Conservation (phyloP, 1,140 invertebrate species). For the Drosophila ohnishii region DNA sequence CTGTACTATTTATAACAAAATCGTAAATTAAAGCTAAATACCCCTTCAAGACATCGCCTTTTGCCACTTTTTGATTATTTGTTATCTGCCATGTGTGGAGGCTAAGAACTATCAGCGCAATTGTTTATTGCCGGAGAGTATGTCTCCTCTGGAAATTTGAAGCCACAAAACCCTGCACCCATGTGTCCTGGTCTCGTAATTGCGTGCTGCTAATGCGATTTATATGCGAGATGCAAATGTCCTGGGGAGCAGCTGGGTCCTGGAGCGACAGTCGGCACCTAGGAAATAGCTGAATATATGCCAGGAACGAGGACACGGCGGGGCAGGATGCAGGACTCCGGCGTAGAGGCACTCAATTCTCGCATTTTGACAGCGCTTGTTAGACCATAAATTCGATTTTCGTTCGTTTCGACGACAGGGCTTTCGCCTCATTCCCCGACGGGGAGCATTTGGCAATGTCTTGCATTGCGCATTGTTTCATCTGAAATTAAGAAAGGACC, state of each 20-base stretch:
- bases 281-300: conserved; percentile 2
- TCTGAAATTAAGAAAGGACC: conserved; percentile 71
- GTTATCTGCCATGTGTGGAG: conserved; percentile 48
- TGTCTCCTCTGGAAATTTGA: neutral
- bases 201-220: conserved; percentile 75
- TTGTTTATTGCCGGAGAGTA: conserved; percentile 18
- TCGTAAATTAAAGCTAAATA: conserved; percentile 42
- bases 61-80: conserved; percentile 35
- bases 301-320: neutral
- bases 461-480: conserved; percentile 65
- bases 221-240: conserved; percentile 78
- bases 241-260: conserved; percentile 40
- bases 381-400: conserved; percentile 78
- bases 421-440: conserved; percentile 1
- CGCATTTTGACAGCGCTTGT: conserved; percentile 75
- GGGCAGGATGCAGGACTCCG: conserved; percentile 7
- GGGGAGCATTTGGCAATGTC: conserved; percentile 32
- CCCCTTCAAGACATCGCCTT: conserved; percentile 4
- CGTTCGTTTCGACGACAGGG: conserved; percentile 60
- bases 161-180: conserved; percentile 1
- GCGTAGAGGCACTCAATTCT: conserved; percentile 71
- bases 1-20: conserved; percentile 43
- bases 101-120: conserved; percentile 23
- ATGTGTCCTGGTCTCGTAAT: conserved; percentile 61
- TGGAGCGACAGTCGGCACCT: conserved; percentile 4